These are phyloP conservation scores for Acanthosepion pharaonis DNA, from an alignment of 2,888 invertebrate genomes.

Conservation along the genomic window DNA sequence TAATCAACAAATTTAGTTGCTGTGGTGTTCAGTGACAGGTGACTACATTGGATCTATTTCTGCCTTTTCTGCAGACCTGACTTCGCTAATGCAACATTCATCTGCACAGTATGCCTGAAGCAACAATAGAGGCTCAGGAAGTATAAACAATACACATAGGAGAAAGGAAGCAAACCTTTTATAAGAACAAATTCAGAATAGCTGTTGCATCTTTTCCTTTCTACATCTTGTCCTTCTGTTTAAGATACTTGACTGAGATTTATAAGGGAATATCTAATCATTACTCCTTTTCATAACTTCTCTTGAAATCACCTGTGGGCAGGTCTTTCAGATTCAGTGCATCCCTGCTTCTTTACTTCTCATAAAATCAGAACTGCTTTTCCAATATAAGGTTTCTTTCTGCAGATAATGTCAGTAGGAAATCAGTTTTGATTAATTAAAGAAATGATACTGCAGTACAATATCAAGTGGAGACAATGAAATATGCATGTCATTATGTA, in stretches of 20 bases:
- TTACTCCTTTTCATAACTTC: neutral
- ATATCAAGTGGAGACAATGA: too few species aligned
- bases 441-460: too few species aligned
- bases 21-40: neutral
- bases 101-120: neutral
- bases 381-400: too few species aligned
- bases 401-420: too few species aligned
- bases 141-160: neutral
- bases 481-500: too few species aligned
- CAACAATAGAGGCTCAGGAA: neutral
- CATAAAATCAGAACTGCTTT: too few species aligned
- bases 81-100: neutral
- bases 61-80: neutral
- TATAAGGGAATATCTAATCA: neutral
- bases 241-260: neutral
- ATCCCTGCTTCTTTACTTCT: too few species aligned
- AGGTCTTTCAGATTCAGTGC: neutral
- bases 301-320: neutral
- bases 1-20: neutral
- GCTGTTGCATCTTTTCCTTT: neutral
- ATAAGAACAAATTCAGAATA: neutral
- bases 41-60: neutral
- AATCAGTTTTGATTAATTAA: too few species aligned
- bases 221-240: neutral
- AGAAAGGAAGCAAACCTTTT: neutral